Conservation (phyloP, 2,113 vertebrate species). For the Cromileptes altivelis region DNA sequence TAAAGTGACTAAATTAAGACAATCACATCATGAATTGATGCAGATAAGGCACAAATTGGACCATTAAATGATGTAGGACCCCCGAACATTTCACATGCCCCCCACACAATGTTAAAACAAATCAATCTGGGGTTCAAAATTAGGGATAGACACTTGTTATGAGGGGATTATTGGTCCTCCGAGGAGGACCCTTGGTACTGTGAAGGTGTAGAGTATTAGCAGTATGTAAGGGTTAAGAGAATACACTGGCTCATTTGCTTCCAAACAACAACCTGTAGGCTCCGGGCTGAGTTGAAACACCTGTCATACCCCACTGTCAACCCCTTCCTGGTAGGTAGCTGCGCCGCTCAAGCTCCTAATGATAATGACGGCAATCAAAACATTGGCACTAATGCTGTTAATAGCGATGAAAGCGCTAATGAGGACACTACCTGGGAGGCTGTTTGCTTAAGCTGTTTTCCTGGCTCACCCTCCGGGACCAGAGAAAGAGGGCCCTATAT, state of each 20-base stretch:
- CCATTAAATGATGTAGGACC: no score
- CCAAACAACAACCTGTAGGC: constrained; percentile 51
- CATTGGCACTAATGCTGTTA: constrained; percentile 75
- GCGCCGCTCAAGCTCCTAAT: constrained; percentile 67
- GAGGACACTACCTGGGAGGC: constrained; percentile 80
- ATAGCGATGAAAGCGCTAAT: constrained; percentile 75
- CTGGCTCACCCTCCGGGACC: constrained; percentile 68
- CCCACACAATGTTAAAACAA: no score
- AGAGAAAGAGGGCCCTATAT: constrained; percentile 58
- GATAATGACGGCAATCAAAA: constrained; percentile 80
- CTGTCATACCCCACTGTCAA: constrained; percentile 61
- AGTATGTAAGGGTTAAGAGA: background rate
- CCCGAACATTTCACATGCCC: no score
- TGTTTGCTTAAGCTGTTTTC: constrained; percentile 82
- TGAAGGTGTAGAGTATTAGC: no score
- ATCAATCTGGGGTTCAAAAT: no score
- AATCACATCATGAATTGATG: no score
- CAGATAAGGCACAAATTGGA: no score
- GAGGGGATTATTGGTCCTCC: no score
- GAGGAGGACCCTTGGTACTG: no score
- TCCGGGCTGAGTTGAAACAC: constrained; percentile 66
- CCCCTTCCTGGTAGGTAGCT: constrained; percentile 58
- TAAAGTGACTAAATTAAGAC: no score
- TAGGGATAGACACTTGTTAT: no score
- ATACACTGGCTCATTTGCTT: constrained; percentile 4